Base-by-base conservation (phyloP, 2,113 vertebrate species). In the Boleophthalmus pectinirostris region DNA sequence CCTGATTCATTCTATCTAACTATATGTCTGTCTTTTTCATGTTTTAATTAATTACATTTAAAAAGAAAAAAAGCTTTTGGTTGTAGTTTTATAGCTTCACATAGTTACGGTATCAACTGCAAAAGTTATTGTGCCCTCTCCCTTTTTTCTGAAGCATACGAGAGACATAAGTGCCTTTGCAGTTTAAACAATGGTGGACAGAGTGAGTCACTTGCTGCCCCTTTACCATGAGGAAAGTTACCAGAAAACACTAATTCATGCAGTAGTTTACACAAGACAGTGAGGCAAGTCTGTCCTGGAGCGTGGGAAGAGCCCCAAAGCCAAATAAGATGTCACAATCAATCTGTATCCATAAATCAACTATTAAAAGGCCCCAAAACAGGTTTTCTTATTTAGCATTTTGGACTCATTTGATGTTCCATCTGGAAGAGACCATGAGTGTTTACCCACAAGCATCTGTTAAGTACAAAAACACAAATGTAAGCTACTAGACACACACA, bases 361-460 rank as follows among this genome's bases (percentile, higher is more conserved):
- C 70, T 64, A 78, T 85, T 87, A 82, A 87, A 90, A 88, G 69
- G 76, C 74, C 49, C 46, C 16, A 67, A 45, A 71, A 80, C 74
- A 76, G 33, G 0, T 73, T 85, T 71, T 78, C 69, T 60, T 72
- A 24, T 69, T 82, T 2, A 12, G 71, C 57, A 65, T 67, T 25
- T 47, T 66, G 63, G 68, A 74, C 71, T 29, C 64, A 85, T 84
- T 84, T 89, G 78, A 87, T 79, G 82, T 87, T 57, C 73, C 88
- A 90, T 84, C 80, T 89, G 83, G 72, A 58, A 65, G 16, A 61
- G 63, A 79, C 57, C 33, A 66, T 49, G 58, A 73, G 64, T 90
- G 85, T 90, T 90, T 90, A 89, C 64, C 43, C 78, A 69, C 82
- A 88, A 87, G 84, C 91, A 90, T 92, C 88, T 90, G 89, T 73